Evolutionary conservation across 2,888 invertebrate genomes (phyloP).

Genomic region (Scaptomyza tumidula): DNA sequence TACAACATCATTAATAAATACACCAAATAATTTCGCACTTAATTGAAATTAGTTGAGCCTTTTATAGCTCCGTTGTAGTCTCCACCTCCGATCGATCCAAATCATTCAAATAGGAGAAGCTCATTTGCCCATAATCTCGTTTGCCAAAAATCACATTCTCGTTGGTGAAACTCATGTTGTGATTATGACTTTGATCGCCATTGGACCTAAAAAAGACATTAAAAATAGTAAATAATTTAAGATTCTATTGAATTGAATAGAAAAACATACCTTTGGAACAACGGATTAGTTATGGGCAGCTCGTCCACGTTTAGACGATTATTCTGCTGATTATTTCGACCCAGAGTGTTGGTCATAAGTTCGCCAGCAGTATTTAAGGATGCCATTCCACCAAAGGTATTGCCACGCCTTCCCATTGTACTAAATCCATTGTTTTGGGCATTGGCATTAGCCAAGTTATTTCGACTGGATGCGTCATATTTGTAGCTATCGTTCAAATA

Average conservation of each 20-base stretch:
- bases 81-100: conserved; percentile 92
- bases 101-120: conserved; percentile 88
- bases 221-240: not conserved
- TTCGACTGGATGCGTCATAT: conserved; percentile 82
- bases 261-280: conserved; percentile 86
- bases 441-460: conserved; percentile 81
- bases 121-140: conserved; percentile 90
- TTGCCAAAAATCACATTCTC: conserved; percentile 96
- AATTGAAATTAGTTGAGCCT: conserved; percentile 29
- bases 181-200: conserved; percentile 79
- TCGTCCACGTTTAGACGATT: conserved; percentile 64
- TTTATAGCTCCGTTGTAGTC: conserved; percentile 94
- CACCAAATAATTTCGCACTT: conserved; percentile 18
- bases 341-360: conserved; percentile 82
- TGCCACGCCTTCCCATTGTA: conserved; percentile 83
- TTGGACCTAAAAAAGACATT: conserved; percentile 68
- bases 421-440: conserved; percentile 83
- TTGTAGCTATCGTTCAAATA: conserved; percentile 84
- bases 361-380: conserved; percentile 76
- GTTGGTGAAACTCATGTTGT: conserved; percentile 89
- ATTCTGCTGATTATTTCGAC: conserved; percentile 81
- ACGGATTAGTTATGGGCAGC: conserved; percentile 87
- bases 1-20: too few species aligned
- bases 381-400: conserved; percentile 82
- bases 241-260: not conserved